A percentile compares a stretch with the other conserved stretches of the same genome.
Conservation (phyloP, 2,113 vertebrate species). For the Saccopteryx leptura region DNA sequence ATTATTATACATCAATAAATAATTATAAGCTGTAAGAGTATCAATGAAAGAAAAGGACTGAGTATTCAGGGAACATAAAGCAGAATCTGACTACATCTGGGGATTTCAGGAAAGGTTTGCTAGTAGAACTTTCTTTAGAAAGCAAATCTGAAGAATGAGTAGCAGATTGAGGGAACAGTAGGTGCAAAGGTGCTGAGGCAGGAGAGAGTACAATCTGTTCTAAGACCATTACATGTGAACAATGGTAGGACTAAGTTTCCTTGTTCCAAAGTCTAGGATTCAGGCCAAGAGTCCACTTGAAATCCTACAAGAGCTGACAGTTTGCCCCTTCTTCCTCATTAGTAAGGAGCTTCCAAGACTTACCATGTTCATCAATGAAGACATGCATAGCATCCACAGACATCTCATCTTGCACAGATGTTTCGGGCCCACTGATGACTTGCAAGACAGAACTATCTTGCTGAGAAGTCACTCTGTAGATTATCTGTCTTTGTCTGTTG, state of each 20-base stretch:
- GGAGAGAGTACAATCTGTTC: not conserved
- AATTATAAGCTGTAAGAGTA: not conserved
- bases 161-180: accelerated
- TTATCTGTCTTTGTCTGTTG: constrained; percentile 95
- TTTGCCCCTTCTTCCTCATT: no score
- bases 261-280: not conserved
- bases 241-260: not conserved
- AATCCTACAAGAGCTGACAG: not conserved
- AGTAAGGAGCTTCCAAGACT: constrained; percentile 64
- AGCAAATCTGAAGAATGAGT: not conserved
- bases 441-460: constrained; percentile 98
- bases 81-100: not conserved
- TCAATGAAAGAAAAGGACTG: not conserved
- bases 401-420: constrained; percentile 91
- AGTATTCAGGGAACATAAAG: not conserved
- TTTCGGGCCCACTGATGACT: constrained; percentile 97
- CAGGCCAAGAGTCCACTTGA: not conserved
- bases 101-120: not conserved
- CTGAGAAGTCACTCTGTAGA: constrained; percentile 97
- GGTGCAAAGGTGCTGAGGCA: not conserved
- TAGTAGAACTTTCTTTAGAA: not conserved
- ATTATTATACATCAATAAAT: not conserved
- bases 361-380: constrained; percentile 90
- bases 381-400: constrained; percentile 90
- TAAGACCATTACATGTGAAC: not conserved